Percentiles rank a stretch among this genome's conserved stretches.
phyloP scores from a whole-genome alignment of 2,888 invertebrate genomes.

The Platerodrilus igneus region DNA sequence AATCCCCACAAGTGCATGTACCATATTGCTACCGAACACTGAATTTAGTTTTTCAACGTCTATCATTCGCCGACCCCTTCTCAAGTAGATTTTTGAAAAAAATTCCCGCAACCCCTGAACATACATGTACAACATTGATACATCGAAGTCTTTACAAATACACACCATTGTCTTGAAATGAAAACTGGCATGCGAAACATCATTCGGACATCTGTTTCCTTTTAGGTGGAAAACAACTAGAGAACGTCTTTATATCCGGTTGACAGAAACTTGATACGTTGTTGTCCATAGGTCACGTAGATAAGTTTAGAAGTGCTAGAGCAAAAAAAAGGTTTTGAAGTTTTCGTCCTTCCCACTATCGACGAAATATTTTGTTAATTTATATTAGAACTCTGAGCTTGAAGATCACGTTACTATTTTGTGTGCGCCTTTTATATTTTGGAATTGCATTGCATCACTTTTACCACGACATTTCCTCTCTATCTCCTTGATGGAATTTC shows the following conservation, averaged over 20 bases:
- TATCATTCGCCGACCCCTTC: too few species aligned
- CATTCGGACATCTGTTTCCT: neutral
- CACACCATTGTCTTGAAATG: neutral
- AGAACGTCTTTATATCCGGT: neutral
- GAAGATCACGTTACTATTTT: slow-evolving; percentile 3
- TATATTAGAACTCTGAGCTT: slow-evolving; percentile 1
- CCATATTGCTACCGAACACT: too few species aligned
- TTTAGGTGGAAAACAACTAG: neutral
- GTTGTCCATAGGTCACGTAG: slow-evolving; percentile 1
- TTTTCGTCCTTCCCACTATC: slow-evolving; percentile 1
- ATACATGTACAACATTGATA: too few species aligned
- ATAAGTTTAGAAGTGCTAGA: slow-evolving; percentile 1
- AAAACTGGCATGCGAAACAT: slow-evolving; percentile 2
- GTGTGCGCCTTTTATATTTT: neutral
- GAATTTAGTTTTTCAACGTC: too few species aligned
- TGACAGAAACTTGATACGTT: neutral
- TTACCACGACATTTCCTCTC: neutral
- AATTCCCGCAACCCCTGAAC: too few species aligned
- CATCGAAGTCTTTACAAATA: slow-evolving; percentile 2
- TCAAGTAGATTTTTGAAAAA: too few species aligned
- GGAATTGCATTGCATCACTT: slow-evolving; percentile 3
- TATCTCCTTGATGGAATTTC: neutral
- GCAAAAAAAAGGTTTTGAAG: neutral
- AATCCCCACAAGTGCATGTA: too few species aligned
- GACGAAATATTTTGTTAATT: slow-evolving; percentile 3